phyloP scores from a whole-genome alignment of 2,888 invertebrate species.

The Morpho helenor region DNA sequence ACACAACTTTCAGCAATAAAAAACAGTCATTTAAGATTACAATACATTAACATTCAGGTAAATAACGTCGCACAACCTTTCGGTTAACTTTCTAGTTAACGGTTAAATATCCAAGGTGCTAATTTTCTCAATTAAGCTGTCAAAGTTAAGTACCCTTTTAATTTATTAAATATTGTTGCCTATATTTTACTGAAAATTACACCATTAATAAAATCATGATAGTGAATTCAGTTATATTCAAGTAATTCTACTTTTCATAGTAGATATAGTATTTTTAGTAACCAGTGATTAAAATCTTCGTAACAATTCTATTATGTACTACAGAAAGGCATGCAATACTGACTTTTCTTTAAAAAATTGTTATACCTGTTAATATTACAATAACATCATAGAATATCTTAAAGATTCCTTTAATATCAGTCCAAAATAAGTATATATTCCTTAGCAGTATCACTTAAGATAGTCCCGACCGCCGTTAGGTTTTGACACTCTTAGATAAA shows the following conservation, averaged over 20 bases:
- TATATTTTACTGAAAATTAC: background rate
- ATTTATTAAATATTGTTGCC: conserved; percentile 8
- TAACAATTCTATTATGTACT: no score
- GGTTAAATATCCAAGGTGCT: conserved; percentile 18
- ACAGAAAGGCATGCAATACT: no score
- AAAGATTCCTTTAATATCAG: background rate
- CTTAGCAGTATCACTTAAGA: background rate
- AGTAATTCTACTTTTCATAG: no score
- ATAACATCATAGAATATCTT: background rate
- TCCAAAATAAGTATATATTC: background rate
- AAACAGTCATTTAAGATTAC: no score
- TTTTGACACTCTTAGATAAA: background rate
- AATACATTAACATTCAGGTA: conserved; percentile 12
- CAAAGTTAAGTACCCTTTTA: conserved; percentile 3
- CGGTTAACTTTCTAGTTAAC: conserved; percentile 21
- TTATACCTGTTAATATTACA: no score
- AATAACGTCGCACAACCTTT: conserved; percentile 24
- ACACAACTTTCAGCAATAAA: no score
- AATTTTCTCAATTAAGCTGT: conserved; percentile 8
- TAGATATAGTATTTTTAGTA: no score
- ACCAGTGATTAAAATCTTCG: no score
- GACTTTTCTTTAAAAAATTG: no score
- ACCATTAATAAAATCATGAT: no score
- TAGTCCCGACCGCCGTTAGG: background rate
- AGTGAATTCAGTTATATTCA: no score